These are phyloP conservation scores for Andrena trimmerana DNA, from an alignment of 2,888 invertebrate genomes.

Conservation along the genomic window DNA sequence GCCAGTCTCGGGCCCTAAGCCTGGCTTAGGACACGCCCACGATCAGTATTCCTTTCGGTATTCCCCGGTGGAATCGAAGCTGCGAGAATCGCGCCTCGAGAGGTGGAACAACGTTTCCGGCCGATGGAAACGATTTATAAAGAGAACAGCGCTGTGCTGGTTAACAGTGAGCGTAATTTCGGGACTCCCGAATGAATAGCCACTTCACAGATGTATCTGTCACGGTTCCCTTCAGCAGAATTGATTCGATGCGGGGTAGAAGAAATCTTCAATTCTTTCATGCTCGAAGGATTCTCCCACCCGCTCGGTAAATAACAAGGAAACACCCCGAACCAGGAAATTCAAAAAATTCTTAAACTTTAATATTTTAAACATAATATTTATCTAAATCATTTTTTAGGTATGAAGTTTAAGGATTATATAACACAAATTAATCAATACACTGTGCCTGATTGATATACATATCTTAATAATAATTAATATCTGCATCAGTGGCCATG, in stretches of 20 bases:
- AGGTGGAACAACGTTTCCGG: not conserved
- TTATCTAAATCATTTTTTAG: too few relatives aligned
- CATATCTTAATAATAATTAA: too few relatives aligned
- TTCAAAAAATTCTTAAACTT: too few relatives aligned
- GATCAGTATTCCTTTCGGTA: slow-evolving; percentile 15
- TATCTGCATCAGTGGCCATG: too few relatives aligned
- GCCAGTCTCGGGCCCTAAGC: slow-evolving; percentile 28
- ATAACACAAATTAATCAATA: too few relatives aligned
- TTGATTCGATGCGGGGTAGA: not conserved
- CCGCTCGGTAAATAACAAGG: not conserved
- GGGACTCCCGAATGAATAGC: not conserved
- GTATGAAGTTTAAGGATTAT: too few relatives aligned
- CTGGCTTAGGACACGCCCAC: slow-evolving; percentile 32
- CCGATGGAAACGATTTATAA: slow-evolving; percentile 1
- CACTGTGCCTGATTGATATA: too few relatives aligned
- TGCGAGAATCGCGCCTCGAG: not conserved
- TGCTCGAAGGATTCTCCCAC: not conserved
- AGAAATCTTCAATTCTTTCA: not conserved
- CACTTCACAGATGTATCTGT: not conserved
- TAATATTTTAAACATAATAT: too few relatives aligned
- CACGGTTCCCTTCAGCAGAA: not conserved
- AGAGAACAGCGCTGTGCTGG: not conserved
- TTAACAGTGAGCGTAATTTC: slow-evolving; percentile 14
- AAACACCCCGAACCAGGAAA: too few relatives aligned
- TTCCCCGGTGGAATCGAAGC: not conserved